Conservation (phyloP, 1,140 invertebrate genomes). For the Spodoptera frugiperda region DNA sequence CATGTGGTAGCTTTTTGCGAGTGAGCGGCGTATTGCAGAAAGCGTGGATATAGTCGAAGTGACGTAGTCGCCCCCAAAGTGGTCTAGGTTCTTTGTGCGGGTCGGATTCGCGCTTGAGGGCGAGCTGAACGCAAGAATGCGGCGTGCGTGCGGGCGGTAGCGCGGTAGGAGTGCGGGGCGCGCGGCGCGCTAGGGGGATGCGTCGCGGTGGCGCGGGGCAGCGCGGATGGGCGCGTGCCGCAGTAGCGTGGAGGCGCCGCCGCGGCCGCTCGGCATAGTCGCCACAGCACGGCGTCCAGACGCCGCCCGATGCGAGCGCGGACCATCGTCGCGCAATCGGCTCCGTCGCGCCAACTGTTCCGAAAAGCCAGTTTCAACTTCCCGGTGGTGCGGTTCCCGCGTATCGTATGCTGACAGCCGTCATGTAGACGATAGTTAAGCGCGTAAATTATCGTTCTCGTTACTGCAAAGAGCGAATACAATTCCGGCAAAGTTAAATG, state of each 20-base stretch:
- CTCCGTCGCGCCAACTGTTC: conserved; percentile 54
- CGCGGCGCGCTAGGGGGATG: conserved; percentile 59
- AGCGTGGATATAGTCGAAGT: conserved; percentile 53
- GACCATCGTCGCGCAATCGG: conserved; percentile 56
- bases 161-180: conserved; percentile 55
- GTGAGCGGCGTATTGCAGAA: conserved; percentile 53
- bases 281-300: conserved; percentile 55
- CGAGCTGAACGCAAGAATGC: conserved; percentile 75
- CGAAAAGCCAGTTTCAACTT: conserved; percentile 30
- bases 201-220: conserved; percentile 65
- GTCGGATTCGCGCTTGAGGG: conserved; percentile 61
- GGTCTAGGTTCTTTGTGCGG: conserved; percentile 74
- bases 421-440: conserved; percentile 18
- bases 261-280: conserved; percentile 70
- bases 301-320: conserved; percentile 65
- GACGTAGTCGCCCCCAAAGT: conserved; percentile 55
- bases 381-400: conserved; percentile 52
- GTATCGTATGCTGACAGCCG: conserved; percentile 40
- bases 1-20: conserved; percentile 33
- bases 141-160: conserved; percentile 78
- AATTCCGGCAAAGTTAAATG: conserved; percentile 46
- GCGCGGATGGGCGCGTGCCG: conserved; percentile 71
- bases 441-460: conserved; percentile 24
- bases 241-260: conserved; percentile 80
- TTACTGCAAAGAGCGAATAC: conserved; percentile 47